These are phyloP conservation scores for Willisornis vidua DNA, from an alignment of 2,113 vertebrate genomes.

Conservation along the genomic window DNA sequence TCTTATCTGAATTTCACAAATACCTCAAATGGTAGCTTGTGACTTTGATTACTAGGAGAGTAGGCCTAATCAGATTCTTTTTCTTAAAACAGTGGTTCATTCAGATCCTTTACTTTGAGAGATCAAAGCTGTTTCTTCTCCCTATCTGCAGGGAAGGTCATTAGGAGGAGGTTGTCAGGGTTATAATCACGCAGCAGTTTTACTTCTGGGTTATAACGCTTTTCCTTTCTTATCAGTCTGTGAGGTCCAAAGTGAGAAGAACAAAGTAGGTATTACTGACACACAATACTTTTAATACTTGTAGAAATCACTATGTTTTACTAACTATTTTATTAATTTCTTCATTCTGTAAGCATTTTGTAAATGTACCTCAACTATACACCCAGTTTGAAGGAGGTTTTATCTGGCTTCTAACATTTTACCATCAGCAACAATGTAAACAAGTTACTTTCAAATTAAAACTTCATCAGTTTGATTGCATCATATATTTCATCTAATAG, in stretches of 20 bases:
- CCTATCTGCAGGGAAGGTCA: conserved; percentile 78
- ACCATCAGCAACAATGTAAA: background rate
- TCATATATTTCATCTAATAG: background rate
- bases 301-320: background rate
- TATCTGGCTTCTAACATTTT: background rate
- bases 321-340: background rate
- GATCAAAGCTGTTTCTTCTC: conserved; percentile 80
- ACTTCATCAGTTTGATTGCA: background rate
- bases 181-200: conserved; percentile 80
- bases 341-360: background rate
- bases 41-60: conserved; percentile 76
- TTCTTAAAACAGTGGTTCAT: conserved; percentile 77
- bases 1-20: conserved; percentile 80
- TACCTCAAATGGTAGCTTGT: conserved; percentile 78
- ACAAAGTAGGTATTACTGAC: conserved; percentile 77
- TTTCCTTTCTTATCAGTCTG: conserved; percentile 78
- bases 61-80: conserved; percentile 72
- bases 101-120: conserved; percentile 63
- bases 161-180: conserved; percentile 77
- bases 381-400: background rate
- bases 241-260: conserved; percentile 78
- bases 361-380: background rate
- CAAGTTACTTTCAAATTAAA: background rate
- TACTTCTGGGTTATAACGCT: conserved; percentile 75
- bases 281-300: conserved; percentile 62